Evolutionary conservation across 2,113 vertebrate species (phyloP), one percentile per base, ranked within the genome.

Genomic region (Colinus virginianus): DNA sequence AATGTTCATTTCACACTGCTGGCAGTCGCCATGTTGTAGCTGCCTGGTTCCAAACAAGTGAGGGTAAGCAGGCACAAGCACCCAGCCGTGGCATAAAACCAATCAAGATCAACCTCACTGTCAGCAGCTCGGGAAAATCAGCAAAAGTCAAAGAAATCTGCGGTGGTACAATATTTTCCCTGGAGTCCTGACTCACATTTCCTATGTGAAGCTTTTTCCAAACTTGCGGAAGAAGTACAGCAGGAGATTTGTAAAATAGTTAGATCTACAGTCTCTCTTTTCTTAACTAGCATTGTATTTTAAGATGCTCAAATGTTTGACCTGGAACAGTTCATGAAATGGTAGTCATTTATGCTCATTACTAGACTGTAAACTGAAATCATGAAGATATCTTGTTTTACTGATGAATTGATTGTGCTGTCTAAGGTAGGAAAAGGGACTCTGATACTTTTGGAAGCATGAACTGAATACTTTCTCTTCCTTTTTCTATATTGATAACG

Each of bases 361-460:
- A 87, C 85, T 85, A 95, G 94, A 91, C 92, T 88, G 83, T 94
- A 96, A 96, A 87, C 78, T 75, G 71, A 88, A 94, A 80, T 89
- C 90, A 89, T 92, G 71, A 94, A 93, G 84, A 88, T 77, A 91
- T 28, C 91, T 88, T 82, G 90, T 94, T 93, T 93, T 92, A 95
- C 84, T 71, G 82, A 95, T 87, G 85, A 94, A 93, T 96, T 90
- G 87, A 68, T 93, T 97, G 69, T 96, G 88, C 84, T 94, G 69
- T 90, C 75, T 91, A 58, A 89, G 66, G 84, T 92, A 90, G 87
- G 70, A 94, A 97, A 89, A 96, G 76, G 85, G 96, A 96, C 2
- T 77, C 71, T 96, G 91, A 87, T 94, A 96, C 96, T 95, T 97
- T 93, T 97, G 95, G 97, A 97, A 97, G 94, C 84, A 84, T 95